Percentiles rank a stretch among this genome's conserved stretches.
Evolutionary conservation across 2,797 vertebrate genomes (phyloP).

Genomic region (Lacerta bilineata): DNA sequence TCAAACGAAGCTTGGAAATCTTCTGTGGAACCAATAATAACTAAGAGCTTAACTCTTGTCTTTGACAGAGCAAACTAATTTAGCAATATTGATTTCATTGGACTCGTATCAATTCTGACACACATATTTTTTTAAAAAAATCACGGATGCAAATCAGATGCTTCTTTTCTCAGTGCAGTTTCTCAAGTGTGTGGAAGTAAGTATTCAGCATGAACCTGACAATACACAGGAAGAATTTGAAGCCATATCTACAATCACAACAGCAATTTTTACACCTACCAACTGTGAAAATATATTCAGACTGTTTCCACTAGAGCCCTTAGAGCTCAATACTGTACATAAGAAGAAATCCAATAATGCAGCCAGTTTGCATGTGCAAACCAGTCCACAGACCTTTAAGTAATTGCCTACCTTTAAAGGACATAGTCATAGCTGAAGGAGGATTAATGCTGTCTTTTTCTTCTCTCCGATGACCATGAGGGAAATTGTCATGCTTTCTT

Average conservation of each 20-base stretch:
- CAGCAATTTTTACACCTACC: neutral
- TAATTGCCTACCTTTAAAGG: conserved; percentile 88
- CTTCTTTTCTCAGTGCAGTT: neutral
- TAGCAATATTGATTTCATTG: neutral
- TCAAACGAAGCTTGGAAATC: neutral
- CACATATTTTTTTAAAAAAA: neutral
- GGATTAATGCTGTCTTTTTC: conserved; percentile 76
- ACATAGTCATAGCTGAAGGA: conserved; percentile 84
- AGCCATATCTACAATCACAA: neutral
- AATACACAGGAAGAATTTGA: neutral
- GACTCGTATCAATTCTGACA: neutral
- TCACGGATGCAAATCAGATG: neutral
- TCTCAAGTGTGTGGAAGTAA: neutral
- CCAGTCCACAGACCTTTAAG: conserved; percentile 9
- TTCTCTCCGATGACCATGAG: conserved; percentile 77
- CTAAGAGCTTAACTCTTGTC: neutral
- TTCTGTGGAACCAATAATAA: neutral
- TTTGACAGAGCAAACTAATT: neutral
- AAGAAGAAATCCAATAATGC: neutral
- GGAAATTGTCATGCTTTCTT: conserved; percentile 83
- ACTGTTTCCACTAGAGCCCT: neutral
- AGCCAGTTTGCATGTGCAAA: neutral
- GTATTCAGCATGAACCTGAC: neutral
- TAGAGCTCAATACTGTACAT: neutral
- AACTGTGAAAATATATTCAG: neutral